phyloP scores from a whole-genome alignment of 2,797 vertebrate genomes.

The Nyctibius grandis region DNA sequence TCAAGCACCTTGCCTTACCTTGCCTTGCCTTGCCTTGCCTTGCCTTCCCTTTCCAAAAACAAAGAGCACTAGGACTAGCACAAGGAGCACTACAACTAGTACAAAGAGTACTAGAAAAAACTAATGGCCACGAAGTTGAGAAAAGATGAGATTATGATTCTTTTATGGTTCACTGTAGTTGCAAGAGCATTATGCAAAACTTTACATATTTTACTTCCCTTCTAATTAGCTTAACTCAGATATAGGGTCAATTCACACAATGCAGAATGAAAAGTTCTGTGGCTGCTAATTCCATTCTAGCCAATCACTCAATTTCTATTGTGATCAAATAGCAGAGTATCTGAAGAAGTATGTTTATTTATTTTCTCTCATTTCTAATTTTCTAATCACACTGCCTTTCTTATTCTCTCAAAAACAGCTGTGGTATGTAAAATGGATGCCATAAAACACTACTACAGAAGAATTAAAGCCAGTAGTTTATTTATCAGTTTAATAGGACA shows the following conservation, averaged over 20 bases:
- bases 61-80: background rate
- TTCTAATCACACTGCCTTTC: background rate
- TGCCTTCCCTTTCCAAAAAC: background rate
- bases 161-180: background rate
- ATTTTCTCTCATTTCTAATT: background rate
- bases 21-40: background rate
- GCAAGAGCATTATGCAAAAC: background rate
- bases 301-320: background rate
- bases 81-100: too few species aligned
- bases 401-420: background rate
- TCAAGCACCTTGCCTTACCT: background rate
- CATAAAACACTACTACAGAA: background rate
- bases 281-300: background rate
- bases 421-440: background rate
- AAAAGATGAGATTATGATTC: background rate
- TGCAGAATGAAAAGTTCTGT: background rate
- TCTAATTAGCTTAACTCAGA: background rate
- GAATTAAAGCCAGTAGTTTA: background rate
- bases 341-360: background rate
- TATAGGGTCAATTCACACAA: background rate
- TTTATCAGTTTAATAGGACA: background rate
- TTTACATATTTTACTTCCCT: background rate
- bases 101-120: background rate
- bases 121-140: background rate
- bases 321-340: background rate